Evolutionary conservation across 2,888 invertebrate genomes (phyloP), one percentile per base, ranked within the genome.

Genomic region (Sylvicola fuscatus): DNA sequence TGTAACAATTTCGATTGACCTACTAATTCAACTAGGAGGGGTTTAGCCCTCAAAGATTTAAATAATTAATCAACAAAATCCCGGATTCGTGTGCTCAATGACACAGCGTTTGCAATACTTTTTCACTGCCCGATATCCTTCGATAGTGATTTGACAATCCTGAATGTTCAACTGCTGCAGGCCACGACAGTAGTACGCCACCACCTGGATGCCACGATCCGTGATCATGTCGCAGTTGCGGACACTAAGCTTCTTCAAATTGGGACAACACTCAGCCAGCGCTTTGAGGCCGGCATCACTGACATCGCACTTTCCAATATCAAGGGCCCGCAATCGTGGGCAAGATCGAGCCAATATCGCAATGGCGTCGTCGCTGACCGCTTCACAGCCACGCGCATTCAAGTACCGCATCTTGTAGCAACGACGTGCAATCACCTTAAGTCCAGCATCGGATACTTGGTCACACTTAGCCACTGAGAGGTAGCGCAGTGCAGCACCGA

Each of bases 81-180:
- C 89, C 41, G 90, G 90, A 60, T 92, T 90, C 2, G 90, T 90
- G 52, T 92, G 90, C 54, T 92, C 90, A 43, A 92, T 90, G 43
- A 90, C 79, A 58, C 90, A 92, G 47, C 83, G 62, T 49, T 86
- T 83, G 59, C 90, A 92, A 53, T 83, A 87, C 52, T 82, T 83
- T 56, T 89, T 89, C 31, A 92, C 86, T 4, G 87, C 86, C 46
- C 84, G 63, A 53, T 90, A 90, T 1, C 89, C 89, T 45, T 89
- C 74, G 32, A 84, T 61, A 3, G 89, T 83, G 44, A 92, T 79
- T 39, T 84, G 81, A 41, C 90, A 90, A 55, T 90, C 90, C 50
- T 90, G 89, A 42, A 92, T 89, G 53, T 90, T 90, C 8, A 92
- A 65, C 51, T 90, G 90, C 38, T 86, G 84, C 28, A 92, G 62